Evolutionary conservation across 2,113 vertebrate species (phyloP), one percentile per base, ranked within the genome.

Genomic region (Daphoenositta chrysoptera): DNA sequence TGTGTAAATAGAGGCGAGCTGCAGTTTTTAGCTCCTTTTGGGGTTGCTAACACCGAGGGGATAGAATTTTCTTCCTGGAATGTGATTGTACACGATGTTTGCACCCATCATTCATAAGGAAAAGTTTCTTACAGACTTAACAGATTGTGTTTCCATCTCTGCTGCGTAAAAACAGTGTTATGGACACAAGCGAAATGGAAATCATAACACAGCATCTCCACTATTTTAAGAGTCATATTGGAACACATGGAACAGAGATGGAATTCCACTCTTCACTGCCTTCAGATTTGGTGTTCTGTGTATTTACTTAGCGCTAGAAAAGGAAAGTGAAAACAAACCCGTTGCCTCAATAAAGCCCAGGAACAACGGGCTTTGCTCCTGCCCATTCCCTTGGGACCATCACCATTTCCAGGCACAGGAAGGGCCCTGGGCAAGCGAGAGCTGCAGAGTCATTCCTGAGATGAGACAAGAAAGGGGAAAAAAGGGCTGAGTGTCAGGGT

Each of bases 81-180:
- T 87, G 63, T 53, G 61, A 44, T 57, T 72, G 71, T 39, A 53
- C 37, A 13, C 1, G 2, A 37, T 56, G 70, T 80, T 86, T 91
- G 87, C 63, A 85, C 84, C 87, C 75, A 63, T 93, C 96, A 84
- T 85, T 96, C 93, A 18, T 31, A 82, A 57, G 65, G 37, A 87
- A 40, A 94, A 93, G 72, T 96, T 96, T 85, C 93, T 79, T 94
- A 58, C 54, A 94, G 96, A 83, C 70, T 72, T 76, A 91, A 93
- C 93, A 96, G 95, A 93, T 95, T 97, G 92, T 95, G 94, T 96
- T 96, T 97, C 96, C 93, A 79, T 93, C 91, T 85, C 87, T 91
- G 50, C 40, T 68, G 84, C 15, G 21, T 93, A 91, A 94, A 85
- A 91, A 77, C 89, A 80, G 91, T 83, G 54, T 72, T 85, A 72